Evolutionary conservation across 2,888 invertebrate genomes (phyloP).

Genomic region (Melipona beecheii): DNA sequence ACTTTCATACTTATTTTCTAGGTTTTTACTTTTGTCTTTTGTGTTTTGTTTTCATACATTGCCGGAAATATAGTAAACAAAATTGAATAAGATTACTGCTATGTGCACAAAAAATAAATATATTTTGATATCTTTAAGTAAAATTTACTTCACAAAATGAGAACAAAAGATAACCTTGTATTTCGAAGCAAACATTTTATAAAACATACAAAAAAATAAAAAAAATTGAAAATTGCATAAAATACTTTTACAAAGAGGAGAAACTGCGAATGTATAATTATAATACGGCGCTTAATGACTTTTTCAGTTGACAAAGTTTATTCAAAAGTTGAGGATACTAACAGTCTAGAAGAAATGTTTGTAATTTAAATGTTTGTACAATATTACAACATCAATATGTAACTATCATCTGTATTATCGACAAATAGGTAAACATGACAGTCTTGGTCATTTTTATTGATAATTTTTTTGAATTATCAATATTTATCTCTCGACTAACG

Average conservation of each 20-base stretch:
- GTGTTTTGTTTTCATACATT: background rate
- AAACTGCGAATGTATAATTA: background rate
- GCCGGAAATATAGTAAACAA: background rate
- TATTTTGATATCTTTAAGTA: background rate
- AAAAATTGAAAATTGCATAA: too few species aligned
- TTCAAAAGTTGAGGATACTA: conserved; percentile 27
- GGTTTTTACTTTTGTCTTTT: conserved; percentile 7
- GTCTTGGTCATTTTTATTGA: too few species aligned
- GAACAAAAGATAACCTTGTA: background rate
- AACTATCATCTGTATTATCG: background rate
- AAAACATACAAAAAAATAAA: background rate
- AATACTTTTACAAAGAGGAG: background rate
- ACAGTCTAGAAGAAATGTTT: background rate
- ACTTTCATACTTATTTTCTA: background rate
- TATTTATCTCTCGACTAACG: conserved; percentile 14
- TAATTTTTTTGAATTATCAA: background rate
- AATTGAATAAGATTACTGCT: background rate
- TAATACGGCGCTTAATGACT: background rate
- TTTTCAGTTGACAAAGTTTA: conserved; percentile 37
- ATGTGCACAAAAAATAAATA: background rate
- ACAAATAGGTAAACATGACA: too few species aligned
- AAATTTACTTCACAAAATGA: background rate
- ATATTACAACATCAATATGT: background rate
- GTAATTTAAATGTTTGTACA: background rate
- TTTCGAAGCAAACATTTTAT: background rate